These are phyloP conservation scores for Scleropages formosus DNA, from an alignment of 2,797 vertebrate species.

Conservation along the genomic window DNA sequence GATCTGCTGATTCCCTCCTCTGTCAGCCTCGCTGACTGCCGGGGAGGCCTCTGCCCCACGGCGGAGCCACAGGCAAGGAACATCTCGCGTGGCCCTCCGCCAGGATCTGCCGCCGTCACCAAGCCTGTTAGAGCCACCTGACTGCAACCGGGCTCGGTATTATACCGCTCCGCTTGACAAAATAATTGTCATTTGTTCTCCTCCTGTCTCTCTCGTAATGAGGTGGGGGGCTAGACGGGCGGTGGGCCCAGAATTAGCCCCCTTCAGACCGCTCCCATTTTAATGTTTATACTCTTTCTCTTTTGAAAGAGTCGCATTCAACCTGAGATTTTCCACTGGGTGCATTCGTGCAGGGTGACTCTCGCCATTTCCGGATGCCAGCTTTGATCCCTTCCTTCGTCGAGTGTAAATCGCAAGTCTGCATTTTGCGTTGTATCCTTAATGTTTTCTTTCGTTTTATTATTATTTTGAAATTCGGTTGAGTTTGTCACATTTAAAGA, in stretches of 20 bases:
- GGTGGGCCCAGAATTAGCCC: constrained; percentile 53
- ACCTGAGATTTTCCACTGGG: too few species aligned
- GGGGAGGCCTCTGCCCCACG: constrained; percentile 74
- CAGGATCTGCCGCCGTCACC: constrained; percentile 73
- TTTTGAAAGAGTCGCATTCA: too few species aligned
- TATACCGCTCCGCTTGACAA: constrained; percentile 43
- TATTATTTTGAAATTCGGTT: too few species aligned
- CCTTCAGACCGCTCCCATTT: constrained; percentile 18
- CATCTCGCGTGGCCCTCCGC: constrained; percentile 79
- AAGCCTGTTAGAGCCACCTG: constrained; percentile 80
- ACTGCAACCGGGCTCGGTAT: constrained; percentile 66
- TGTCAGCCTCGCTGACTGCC: constrained; percentile 75
- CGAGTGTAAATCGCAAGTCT: too few species aligned
- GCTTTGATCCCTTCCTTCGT: too few species aligned
- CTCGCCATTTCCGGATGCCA: too few species aligned
- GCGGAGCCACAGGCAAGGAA: constrained; percentile 81
- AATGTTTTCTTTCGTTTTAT: too few species aligned
- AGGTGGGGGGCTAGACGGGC: background rate
- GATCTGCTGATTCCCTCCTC: constrained; percentile 31
- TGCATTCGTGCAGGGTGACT: too few species aligned
- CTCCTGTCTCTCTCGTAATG: constrained; percentile 31
- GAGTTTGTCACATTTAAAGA: too few species aligned
- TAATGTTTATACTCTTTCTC: background rate
- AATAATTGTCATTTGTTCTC: constrained; percentile 64
- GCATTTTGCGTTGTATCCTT: too few species aligned